Percentiles rank a stretch among this genome's conserved stretches.
Evolutionary conservation across 2,888 invertebrate species (phyloP).

Genomic region (Pandemis heparana): DNA sequence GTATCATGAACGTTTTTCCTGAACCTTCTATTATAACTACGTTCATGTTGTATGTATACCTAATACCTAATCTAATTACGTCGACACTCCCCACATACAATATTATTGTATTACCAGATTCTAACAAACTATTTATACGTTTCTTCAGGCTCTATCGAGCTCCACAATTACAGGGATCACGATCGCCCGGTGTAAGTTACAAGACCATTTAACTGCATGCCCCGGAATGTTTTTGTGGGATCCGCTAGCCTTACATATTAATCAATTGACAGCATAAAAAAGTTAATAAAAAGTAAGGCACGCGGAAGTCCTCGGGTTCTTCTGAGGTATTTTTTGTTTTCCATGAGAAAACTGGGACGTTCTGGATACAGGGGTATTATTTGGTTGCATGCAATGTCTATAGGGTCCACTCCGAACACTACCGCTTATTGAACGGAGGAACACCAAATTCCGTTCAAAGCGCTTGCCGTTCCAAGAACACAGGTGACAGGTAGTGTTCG

Average conservation of each 20-base stretch:
- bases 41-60: no score
- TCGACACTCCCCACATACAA: not conserved
- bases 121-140: slow-evolving; percentile 47
- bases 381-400: slow-evolving; percentile 21
- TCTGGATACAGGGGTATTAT: slow-evolving; percentile 2
- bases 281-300: slow-evolving; percentile 23
- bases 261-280: not conserved
- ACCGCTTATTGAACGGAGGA: not conserved
- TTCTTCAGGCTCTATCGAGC: slow-evolving; percentile 50
- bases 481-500: slow-evolving; percentile 16
- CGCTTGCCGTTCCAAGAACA: not conserved
- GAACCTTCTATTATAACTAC: not conserved
- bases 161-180: slow-evolving; percentile 44
- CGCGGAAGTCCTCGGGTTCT: slow-evolving; percentile 31
- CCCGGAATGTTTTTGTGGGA: slow-evolving; percentile 19
- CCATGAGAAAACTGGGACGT: slow-evolving; percentile 2
- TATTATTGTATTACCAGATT: slow-evolving; percentile 16
- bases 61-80: not conserved
- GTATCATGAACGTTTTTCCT: not conserved
- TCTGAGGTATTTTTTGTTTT: slow-evolving; percentile 17
- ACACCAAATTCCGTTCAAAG: not conserved
- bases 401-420: slow-evolving; percentile 27
- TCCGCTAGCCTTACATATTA: slow-evolving; percentile 39
- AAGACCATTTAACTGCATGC: slow-evolving; percentile 44
- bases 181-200: slow-evolving; percentile 43